These are phyloP conservation scores for Ciconia nigra DNA, from an alignment of 2,797 vertebrate genomes.

Conservation along the genomic window DNA sequence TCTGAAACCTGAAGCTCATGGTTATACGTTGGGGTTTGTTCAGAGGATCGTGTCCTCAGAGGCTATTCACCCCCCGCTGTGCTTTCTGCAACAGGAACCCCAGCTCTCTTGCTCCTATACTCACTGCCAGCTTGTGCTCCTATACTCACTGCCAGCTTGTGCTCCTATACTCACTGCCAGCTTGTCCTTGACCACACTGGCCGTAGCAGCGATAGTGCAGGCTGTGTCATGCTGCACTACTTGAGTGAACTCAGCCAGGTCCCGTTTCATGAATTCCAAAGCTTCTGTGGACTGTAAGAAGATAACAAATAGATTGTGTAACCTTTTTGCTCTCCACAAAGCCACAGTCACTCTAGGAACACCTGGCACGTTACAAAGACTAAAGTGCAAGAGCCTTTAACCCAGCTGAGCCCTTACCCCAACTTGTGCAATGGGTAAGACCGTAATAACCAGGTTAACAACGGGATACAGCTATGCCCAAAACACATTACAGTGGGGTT, in stretches of 20 bases:
- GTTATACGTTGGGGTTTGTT: rapidly evolving
- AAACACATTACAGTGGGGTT: rapidly evolving
- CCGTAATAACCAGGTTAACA: background rate
- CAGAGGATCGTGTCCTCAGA: rapidly evolving
- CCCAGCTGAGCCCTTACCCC: background rate
- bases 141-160: conserved; percentile 82
- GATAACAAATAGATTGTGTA: background rate
- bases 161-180: conserved; percentile 82
- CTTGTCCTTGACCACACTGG: conserved; percentile 92
- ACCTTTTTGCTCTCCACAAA: background rate
- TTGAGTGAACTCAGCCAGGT: conserved; percentile 92
- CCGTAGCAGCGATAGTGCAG: conserved; percentile 94
- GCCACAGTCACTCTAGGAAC: rapidly evolving
- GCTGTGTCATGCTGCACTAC: conserved; percentile 97
- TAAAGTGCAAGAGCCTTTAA: background rate
- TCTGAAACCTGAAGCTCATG: background rate
- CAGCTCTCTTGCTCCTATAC: background rate
- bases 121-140: conserved; percentile 86
- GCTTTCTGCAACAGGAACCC: background rate
- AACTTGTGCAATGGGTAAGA: rapidly evolving
- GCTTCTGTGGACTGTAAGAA: conserved; percentile 90
- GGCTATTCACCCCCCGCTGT: rapidly evolving
- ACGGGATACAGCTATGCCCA: rapidly evolving
- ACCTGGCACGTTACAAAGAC: rapidly evolving
- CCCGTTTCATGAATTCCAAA: conserved; percentile 94